A percentile compares a stretch with the other conserved stretches of the same genome.
Conservation (phyloP, 2,888 invertebrate genomes). For the Cheilosia grossa region DNA sequence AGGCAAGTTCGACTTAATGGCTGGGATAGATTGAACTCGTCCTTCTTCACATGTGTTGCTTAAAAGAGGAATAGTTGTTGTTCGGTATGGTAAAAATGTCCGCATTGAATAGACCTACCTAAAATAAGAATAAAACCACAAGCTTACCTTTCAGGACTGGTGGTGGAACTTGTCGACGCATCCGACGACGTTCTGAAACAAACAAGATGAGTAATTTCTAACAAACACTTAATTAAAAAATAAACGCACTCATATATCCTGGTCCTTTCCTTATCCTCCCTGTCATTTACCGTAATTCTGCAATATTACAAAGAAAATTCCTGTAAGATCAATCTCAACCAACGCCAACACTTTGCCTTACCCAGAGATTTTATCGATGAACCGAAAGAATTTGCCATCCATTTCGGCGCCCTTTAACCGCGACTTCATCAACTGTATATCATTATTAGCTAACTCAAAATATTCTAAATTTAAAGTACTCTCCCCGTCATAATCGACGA, state of each 20-base stretch:
- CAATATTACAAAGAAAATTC: slow-evolving; percentile 14
- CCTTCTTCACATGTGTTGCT: too few species aligned
- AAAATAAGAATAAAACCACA: not conserved
- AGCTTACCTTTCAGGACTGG: slow-evolving; percentile 76
- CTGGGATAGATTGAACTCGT: too few species aligned
- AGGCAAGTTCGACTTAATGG: too few species aligned
- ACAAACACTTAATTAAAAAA: not conserved
- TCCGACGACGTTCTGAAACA: slow-evolving; percentile 54
- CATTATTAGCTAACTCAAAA: slow-evolving; percentile 80
- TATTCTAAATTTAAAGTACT: slow-evolving; percentile 78
- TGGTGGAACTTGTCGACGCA: slow-evolving; percentile 52
- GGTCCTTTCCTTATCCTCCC: slow-evolving; percentile 37
- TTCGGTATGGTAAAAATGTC: too few species aligned
- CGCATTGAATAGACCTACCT: too few species aligned
- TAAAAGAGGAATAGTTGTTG: too few species aligned
- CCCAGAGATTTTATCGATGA: slow-evolving; percentile 78
- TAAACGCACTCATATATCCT: slow-evolving; percentile 58
- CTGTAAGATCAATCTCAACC: not conserved
- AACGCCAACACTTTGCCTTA: slow-evolving; percentile 29
- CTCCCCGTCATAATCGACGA: slow-evolving; percentile 79
- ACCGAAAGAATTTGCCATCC: slow-evolving; percentile 81
- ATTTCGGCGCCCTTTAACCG: slow-evolving; percentile 80
- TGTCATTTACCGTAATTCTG: slow-evolving; percentile 48
- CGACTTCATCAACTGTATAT: slow-evolving; percentile 79
- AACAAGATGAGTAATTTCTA: not conserved